Conservation (phyloP, 2,113 vertebrate species). For the Toxotes chatareus region DNA sequence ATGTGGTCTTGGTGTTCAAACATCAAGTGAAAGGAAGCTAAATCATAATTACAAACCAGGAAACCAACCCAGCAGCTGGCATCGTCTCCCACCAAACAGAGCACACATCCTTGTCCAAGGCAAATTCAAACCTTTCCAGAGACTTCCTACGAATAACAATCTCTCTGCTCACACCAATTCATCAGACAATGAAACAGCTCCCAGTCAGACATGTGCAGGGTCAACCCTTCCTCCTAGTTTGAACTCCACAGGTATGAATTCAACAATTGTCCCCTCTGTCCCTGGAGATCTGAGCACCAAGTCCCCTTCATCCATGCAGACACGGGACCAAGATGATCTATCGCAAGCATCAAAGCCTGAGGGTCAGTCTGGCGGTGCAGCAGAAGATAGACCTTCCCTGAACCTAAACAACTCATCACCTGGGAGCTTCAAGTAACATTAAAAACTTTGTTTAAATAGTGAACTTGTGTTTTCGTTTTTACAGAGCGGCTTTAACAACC, state of each 20-base stretch:
- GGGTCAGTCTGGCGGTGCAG: neutral
- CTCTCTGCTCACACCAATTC: neutral
- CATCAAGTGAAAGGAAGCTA: neutral
- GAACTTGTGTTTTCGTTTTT: too few species aligned
- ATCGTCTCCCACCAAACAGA: neutral
- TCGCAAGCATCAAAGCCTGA: neutral
- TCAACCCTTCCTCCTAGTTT: neutral
- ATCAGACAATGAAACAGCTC: neutral
- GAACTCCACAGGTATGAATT: neutral
- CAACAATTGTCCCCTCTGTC: neutral
- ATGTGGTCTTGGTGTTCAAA: neutral
- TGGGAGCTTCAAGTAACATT: too few species aligned
- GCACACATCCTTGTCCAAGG: neutral
- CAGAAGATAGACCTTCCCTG: neutral
- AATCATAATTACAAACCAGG: neutral
- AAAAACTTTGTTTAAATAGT: too few species aligned
- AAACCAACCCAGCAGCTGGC: neutral
- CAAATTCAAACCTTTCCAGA: conserved; percentile 46
- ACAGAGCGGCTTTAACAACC: too few species aligned
- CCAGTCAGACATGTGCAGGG: neutral
- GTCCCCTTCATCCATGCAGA: neutral
- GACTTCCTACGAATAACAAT: neutral
- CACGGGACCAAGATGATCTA: neutral
- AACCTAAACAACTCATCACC: neutral
- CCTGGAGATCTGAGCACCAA: neutral